phyloP scores from a whole-genome alignment of 2,113 vertebrate species.

The Agapornis roseicollis region DNA sequence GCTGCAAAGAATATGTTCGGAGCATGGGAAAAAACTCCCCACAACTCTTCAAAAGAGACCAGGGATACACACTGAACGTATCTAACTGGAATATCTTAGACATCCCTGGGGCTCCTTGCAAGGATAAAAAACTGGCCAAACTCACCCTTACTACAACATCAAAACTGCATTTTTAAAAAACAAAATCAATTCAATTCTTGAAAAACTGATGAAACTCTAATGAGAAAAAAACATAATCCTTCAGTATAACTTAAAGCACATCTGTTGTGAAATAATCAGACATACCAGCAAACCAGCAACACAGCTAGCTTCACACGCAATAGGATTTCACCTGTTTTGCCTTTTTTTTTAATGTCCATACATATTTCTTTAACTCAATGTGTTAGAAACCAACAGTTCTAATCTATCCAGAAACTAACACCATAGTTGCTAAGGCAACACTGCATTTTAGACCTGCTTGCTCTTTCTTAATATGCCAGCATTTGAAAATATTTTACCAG shows the following conservation, averaged over 20 bases:
- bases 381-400: not conserved
- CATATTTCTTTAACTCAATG: not conserved
- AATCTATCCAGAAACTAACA: not conserved
- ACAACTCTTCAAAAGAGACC: not conserved
- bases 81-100: not conserved
- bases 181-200: not conserved
- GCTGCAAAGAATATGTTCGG: rapidly evolving
- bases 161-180: not conserved
- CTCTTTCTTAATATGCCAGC: not conserved
- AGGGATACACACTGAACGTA: not conserved
- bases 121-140: not conserved
- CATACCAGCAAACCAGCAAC: not conserved
- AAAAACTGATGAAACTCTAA: not conserved
- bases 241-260: not conserved
- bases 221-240: not conserved
- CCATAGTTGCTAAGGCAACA: not conserved
- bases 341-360: not conserved
- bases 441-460: not conserved
- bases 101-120: not conserved
- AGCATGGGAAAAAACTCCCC: not conserved
- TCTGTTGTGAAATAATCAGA: not conserved
- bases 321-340: not conserved
- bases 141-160: not conserved
- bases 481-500: not conserved
- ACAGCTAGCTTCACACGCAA: rapidly evolving